phyloP scores from a whole-genome alignment of 2,888 invertebrate genomes.

The Nephrotoma appendiculata region DNA sequence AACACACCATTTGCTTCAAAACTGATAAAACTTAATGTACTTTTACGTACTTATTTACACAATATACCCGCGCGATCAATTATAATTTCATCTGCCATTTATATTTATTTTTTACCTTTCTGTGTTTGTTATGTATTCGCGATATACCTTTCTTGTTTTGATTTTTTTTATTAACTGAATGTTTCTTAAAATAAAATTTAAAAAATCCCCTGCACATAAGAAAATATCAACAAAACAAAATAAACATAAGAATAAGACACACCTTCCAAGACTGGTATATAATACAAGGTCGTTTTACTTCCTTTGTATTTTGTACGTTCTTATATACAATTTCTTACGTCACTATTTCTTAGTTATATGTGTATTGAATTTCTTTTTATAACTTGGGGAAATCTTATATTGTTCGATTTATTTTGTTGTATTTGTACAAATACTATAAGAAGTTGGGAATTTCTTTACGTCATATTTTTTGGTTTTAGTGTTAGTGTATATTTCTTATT shows the following conservation, averaged over 20 bases:
- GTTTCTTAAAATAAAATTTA: not conserved
- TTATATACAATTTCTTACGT: not conserved
- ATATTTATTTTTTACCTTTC: not conserved
- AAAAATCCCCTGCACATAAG: not conserved
- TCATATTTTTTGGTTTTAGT: not conserved
- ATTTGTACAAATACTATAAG: not conserved
- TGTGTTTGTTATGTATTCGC: not conserved
- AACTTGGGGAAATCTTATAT: not conserved
- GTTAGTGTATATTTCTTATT: not conserved
- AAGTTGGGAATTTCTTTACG: not conserved
- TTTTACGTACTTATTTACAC: not conserved
- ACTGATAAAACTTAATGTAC: not conserved
- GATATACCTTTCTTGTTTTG: not conserved
- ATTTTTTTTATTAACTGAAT: not conserved
- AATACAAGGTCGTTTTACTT: constrained; percentile 3
- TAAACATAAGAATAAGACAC: not conserved
- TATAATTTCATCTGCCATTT: not conserved
- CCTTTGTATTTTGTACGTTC: not conserved
- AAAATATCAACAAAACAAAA: not conserved
- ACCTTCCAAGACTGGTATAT: not conserved
- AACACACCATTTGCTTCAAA: not conserved
- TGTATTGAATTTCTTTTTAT: not conserved
- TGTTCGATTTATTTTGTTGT: not conserved
- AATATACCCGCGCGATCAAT: not conserved
- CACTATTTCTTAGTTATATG: not conserved